These are phyloP conservation scores for Eulemur rufifrons DNA, from an alignment of 2,113 vertebrate species.

Conservation along the genomic window DNA sequence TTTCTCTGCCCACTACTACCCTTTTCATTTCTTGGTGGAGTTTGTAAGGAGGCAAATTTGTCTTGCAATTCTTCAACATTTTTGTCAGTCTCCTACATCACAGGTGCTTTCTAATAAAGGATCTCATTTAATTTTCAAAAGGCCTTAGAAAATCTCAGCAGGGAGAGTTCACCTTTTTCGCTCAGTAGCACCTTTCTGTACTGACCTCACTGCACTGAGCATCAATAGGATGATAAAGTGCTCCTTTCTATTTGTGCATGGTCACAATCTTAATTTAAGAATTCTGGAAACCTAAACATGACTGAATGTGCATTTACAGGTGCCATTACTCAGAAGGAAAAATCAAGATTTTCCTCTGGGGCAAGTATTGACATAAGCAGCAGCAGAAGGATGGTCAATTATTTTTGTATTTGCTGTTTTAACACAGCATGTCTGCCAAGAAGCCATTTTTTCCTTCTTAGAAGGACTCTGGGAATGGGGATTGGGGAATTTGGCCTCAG, in stretches of 20 bases:
- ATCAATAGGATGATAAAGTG: not conserved
- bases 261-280: not conserved
- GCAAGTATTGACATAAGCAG: not conserved
- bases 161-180: not conserved
- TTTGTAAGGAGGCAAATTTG: not conserved
- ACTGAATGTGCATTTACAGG: not conserved
- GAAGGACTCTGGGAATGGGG: not conserved
- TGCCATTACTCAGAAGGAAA: not conserved
- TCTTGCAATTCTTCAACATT: not conserved
- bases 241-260: not conserved
- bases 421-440: not conserved
- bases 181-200: not conserved
- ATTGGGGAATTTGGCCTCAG: not conserved
- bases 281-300: not conserved
- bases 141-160: not conserved
- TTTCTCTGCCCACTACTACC: not conserved
- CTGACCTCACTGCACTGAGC: not conserved
- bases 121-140: slow-evolving; percentile 18
- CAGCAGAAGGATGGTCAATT: not conserved
- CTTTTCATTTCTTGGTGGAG: not conserved
- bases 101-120: not conserved
- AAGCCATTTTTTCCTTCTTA: not conserved
- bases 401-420: not conserved
- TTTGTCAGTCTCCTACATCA: not conserved
- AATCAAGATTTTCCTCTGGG: not conserved